A percentile compares a stretch with the other conserved stretches of the same genome.
Conservation (phyloP, 37 sponge, comb jelly and placozoan species). For the Chondrosia reniformis region DNA sequence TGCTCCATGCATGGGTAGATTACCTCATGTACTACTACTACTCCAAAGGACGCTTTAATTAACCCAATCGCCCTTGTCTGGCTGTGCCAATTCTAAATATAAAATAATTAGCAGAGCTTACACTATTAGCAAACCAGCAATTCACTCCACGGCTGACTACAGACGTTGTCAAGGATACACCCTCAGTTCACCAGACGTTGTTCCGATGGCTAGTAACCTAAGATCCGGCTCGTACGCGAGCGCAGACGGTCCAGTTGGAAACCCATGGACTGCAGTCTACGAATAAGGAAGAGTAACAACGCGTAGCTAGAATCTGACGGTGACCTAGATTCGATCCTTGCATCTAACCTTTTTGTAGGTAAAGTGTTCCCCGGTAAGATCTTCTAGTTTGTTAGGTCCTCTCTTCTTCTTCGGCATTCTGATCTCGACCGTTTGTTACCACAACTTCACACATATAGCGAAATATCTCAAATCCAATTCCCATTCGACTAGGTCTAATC, state of each 20-base stretch:
- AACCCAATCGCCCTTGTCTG: too few relatives aligned
- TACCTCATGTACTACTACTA: too few relatives aligned
- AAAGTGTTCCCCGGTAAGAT: constrained; percentile 60
- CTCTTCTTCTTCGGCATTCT: constrained; percentile 23
- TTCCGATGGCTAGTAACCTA: constrained; percentile 63
- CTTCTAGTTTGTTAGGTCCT: constrained; percentile 30
- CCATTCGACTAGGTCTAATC: too few relatives aligned
- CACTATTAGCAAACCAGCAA: too few relatives aligned
- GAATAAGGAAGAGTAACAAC: background rate
- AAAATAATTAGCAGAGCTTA: too few relatives aligned
- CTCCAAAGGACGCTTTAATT: too few relatives aligned
- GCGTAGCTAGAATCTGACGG: background rate
- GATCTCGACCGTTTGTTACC: too few relatives aligned
- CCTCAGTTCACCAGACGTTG: constrained; percentile 70
- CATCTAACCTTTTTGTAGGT: constrained; percentile 51
- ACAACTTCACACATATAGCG: too few relatives aligned
- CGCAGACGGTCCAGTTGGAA: constrained; percentile 62
- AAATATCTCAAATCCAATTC: too few relatives aligned
- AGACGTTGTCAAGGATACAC: constrained; percentile 38
- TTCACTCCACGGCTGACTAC: background rate
- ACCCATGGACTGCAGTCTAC: constrained; percentile 69
- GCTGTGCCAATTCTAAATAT: too few relatives aligned
- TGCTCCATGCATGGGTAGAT: too few relatives aligned
- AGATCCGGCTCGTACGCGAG: constrained; percentile 52
- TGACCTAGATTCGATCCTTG: background rate